Percentiles rank a stretch among this genome's conserved stretches.
These are phyloP conservation scores for Steinernema carpocapsae DNA, from an alignment of 2,888 invertebrate genomes.

Conservation along the genomic window DNA sequence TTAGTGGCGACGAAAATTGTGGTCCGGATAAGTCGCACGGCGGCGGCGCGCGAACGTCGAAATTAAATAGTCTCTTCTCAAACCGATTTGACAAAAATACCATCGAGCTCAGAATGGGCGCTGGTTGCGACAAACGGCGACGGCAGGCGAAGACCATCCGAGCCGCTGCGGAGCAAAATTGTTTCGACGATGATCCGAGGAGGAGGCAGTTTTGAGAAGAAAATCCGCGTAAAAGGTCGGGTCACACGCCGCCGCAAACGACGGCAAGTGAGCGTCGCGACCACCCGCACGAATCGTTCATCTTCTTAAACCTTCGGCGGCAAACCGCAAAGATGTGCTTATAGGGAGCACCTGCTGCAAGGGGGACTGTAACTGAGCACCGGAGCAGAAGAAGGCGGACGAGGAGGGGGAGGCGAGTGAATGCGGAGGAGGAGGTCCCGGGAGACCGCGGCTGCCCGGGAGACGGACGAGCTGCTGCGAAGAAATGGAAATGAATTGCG, in stretches of 20 bases:
- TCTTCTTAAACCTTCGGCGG: neutral
- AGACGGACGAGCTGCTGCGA: neutral
- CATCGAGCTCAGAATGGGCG: neutral
- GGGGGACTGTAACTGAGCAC: constrained; percentile 1
- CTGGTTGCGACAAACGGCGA: neutral
- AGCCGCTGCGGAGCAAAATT: constrained; percentile 14
- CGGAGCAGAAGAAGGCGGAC: constrained; percentile 1
- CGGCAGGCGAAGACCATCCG: constrained; percentile 5
- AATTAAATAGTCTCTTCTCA: constrained; percentile 19
- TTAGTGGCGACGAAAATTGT: constrained; percentile 15
- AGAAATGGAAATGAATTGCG: neutral
- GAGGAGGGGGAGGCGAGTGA: neutral
- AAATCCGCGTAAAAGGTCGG: constrained; percentile 28
- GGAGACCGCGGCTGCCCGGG: too few relatives aligned
- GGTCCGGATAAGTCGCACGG: constrained; percentile 6
- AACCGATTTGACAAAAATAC: constrained; percentile 24
- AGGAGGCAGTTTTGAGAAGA: constrained; percentile 18
- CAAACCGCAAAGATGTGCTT: constrained; percentile 12
- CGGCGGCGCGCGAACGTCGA: constrained; percentile 27
- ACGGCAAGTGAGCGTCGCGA: neutral
- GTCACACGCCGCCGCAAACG: neutral
- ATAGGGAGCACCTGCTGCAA: too few relatives aligned
- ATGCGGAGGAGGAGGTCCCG: too few relatives aligned
- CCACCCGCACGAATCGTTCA: neutral
- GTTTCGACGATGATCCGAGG: neutral